Base-by-base conservation (phyloP, 2,888 invertebrate genomes). In the Noctuana brunneofusca region DNA sequence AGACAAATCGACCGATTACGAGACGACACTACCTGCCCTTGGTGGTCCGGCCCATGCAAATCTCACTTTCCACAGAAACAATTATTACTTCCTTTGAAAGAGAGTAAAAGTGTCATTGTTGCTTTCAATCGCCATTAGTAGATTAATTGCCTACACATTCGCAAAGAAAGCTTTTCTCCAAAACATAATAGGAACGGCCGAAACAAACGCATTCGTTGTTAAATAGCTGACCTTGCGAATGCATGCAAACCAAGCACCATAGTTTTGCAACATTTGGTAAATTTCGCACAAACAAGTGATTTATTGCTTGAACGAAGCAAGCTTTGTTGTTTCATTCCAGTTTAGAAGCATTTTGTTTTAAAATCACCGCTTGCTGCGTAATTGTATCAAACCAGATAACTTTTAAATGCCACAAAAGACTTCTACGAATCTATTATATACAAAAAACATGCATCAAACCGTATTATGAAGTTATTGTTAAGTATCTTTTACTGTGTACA, bases 1-100 rank as follows among this genome's bases (percentile, higher is more conserved):
- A 90, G 89, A 91, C 91, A 90, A 90, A 91, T 90, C 85, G 86
- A 73, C 80, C 87, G 89, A 89, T 90, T 89, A 89, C 84, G 69
- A 82, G 76, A 78, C 88, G 76, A 78, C 88, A 83, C 87, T 90
- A 90, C 90, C 90, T 89, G 87, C 83, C 74, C 75, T 18, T 76
- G 86, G 88, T 83, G 89, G 86, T 84, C 86, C 76, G 64, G 60
- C 71, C 76, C 78, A 86, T 85, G 89, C 87, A 84, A 87, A 88
- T 86, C 76, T 74, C 64, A 71, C 76, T 78, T 79, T 78, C 76
- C 72, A 74, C 67, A 74, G 74, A 79, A 78, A 78, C 78, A 79
- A 79, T 83, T 77, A 82, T 81, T 79, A 80, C 79, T 79, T 70
- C 70, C 74, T 71, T 78, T 80, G 73, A 77, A 79, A 78, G 83